phyloP scores from a whole-genome alignment of 2,888 invertebrate genomes.

The Athalia circularis region DNA sequence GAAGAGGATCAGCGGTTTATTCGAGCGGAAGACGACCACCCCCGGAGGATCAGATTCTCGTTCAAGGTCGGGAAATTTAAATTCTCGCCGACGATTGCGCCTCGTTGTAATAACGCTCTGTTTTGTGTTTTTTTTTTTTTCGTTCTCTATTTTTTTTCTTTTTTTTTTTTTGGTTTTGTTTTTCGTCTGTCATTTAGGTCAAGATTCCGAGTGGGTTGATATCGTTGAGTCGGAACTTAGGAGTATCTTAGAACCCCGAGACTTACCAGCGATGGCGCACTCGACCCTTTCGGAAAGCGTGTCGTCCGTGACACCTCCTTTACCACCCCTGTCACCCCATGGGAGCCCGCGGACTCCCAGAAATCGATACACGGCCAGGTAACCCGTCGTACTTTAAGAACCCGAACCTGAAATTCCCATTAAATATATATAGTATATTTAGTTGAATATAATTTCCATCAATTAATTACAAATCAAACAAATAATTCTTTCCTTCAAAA shows the following conservation, averaged over 20 bases:
- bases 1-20: conserved; percentile 87
- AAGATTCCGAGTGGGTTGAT: conserved; percentile 88
- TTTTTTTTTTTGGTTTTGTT: conserved; percentile 1
- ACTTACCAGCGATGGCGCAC: conserved; percentile 81
- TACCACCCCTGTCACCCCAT: conserved; percentile 85
- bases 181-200: conserved; percentile 68
- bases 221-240: conserved; percentile 87
- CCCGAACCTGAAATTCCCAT: neutral
- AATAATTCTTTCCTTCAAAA: too few relatives aligned
- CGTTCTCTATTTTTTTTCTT: conserved; percentile 11
- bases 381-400: conserved; percentile 52
- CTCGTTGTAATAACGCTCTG: too few relatives aligned
- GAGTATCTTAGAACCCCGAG: conserved; percentile 85
- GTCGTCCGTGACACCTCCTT: conserved; percentile 85
- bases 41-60: conserved; percentile 71
- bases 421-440: neutral
- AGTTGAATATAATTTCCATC: too few relatives aligned
- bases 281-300: conserved; percentile 81
- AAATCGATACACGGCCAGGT: conserved; percentile 71
- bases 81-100: too few relatives aligned
- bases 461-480: too few relatives aligned
- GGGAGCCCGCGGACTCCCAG: conserved; percentile 73
- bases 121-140: too few relatives aligned
- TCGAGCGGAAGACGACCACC: conserved; percentile 82
- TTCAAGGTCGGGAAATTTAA: conserved; percentile 63